phyloP scores from a whole-genome alignment of 2,113 vertebrate species.

The Oenanthe melanoleuca region DNA sequence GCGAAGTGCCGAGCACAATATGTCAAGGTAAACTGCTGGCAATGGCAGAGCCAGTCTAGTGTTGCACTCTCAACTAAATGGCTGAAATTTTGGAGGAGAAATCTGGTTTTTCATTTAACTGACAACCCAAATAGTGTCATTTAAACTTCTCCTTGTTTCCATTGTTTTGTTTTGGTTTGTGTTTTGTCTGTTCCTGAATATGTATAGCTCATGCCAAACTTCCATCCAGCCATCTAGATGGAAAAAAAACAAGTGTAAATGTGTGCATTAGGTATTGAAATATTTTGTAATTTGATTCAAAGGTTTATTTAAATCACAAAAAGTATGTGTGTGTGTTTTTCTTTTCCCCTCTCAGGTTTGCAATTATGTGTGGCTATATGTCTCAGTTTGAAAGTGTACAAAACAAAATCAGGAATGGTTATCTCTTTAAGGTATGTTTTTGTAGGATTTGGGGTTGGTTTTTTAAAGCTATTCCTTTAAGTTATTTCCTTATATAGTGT shows the following conservation, averaged over 20 bases:
- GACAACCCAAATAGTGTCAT: neutral
- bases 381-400: conserved; percentile 92
- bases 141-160: conserved; percentile 7
- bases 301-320: conserved; percentile 56
- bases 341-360: conserved; percentile 84
- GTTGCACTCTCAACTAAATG: neutral
- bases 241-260: neutral
- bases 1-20: neutral
- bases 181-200: neutral
- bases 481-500: conserved; percentile 24
- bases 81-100: neutral
- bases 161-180: neutral
- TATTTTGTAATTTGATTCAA: conserved; percentile 36
- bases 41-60: neutral
- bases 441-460: conserved; percentile 13
- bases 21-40: neutral
- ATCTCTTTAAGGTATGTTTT: conserved; percentile 91
- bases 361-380: conserved; percentile 92
- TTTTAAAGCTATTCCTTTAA: conserved; percentile 37
- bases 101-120: neutral
- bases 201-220: neutral
- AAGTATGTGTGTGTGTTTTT: conserved; percentile 70
- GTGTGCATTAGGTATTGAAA: conserved; percentile 32
- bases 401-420: conserved; percentile 95
- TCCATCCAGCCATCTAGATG: neutral